A percentile compares a stretch with the other conserved stretches of the same genome.
Evolutionary conservation across 2,888 invertebrate species (phyloP).

Genomic region (Troglohyphantes excavatus): DNA sequence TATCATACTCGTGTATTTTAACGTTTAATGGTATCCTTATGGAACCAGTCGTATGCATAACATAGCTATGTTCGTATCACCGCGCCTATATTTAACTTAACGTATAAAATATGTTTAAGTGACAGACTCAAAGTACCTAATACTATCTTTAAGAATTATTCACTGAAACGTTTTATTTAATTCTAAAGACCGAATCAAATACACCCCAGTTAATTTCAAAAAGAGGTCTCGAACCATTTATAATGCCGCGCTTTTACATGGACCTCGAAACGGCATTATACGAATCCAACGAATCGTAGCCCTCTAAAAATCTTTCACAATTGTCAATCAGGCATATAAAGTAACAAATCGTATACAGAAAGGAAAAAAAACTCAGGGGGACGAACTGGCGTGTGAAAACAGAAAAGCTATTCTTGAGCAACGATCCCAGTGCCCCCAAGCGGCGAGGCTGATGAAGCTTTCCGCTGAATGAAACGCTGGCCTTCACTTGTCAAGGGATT

Average conservation of each 20-base stretch:
- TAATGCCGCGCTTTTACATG: background rate
- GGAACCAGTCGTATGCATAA: too few relatives aligned
- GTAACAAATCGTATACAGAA: background rate
- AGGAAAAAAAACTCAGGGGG: too few relatives aligned
- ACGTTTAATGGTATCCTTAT: too few relatives aligned
- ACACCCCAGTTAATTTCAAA: background rate
- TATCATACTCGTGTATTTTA: too few relatives aligned
- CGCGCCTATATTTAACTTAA: too few relatives aligned
- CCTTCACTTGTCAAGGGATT: conserved; percentile 34
- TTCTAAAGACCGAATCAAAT: too few relatives aligned
- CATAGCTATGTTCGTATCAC: too few relatives aligned
- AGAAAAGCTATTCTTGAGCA: conserved; percentile 32
- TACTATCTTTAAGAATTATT: too few relatives aligned
- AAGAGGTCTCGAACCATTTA: background rate
- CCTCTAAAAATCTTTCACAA: background rate
- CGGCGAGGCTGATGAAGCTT: conserved; percentile 37
- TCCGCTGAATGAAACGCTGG: conserved; percentile 33
- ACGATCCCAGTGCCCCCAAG: conserved; percentile 47
- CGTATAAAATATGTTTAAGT: too few relatives aligned
- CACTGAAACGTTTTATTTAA: too few relatives aligned
- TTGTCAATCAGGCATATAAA: conserved; percentile 1
- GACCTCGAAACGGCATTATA: background rate
- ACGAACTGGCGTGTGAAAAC: too few relatives aligned
- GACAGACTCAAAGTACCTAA: too few relatives aligned
- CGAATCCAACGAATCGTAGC: background rate